Evolutionary conservation across 30 jellyfish, hydroid and myxozoan species (phyloP).

Genomic region (Aurelia aurita): DNA sequence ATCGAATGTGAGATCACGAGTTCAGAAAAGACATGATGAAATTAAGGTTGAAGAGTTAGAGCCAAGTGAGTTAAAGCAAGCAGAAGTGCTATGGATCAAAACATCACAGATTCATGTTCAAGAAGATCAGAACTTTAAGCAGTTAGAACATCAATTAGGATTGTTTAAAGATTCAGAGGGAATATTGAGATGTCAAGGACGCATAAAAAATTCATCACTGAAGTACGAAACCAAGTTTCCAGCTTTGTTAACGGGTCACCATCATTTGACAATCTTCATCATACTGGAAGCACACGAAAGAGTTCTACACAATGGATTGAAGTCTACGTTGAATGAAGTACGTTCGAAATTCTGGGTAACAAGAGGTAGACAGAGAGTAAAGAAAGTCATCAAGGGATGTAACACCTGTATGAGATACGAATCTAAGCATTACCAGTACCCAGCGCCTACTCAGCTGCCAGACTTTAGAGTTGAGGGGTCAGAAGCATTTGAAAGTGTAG

Average conservation of each 20-base stretch:
- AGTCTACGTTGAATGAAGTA: constrained; percentile 38
- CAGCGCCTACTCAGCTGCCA: constrained; percentile 55
- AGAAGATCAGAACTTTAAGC: constrained; percentile 13
- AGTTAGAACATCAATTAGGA: constrained; percentile 39
- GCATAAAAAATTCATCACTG: constrained; percentile 20
- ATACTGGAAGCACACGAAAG: constrained; percentile 30
- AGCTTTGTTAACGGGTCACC: constrained; percentile 29
- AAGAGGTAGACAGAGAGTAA: constrained; percentile 29
- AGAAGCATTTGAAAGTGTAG: constrained; percentile 35
- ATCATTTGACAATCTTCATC: constrained; percentile 34
- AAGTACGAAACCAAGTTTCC: constrained; percentile 45
- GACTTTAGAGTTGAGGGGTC: constrained; percentile 45
- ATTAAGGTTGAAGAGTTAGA: constrained; percentile 27
- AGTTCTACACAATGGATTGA: constrained; percentile 39
- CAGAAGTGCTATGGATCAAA: constrained; percentile 42
- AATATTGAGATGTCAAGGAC: constrained; percentile 41
- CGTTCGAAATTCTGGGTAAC: constrained; percentile 39
- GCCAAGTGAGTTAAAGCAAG: constrained; percentile 36
- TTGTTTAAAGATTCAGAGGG: constrained; percentile 26
- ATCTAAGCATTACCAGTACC: constrained; percentile 40
- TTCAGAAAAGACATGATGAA: constrained; percentile 14
- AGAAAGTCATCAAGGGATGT: constrained; percentile 4
- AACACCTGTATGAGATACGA: constrained; percentile 45
- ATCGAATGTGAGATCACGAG: constrained; percentile 33
- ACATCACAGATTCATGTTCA: constrained; percentile 24